Evolutionary conservation across 2,888 invertebrate genomes (phyloP).

Genomic region (Drosophila monieri): DNA sequence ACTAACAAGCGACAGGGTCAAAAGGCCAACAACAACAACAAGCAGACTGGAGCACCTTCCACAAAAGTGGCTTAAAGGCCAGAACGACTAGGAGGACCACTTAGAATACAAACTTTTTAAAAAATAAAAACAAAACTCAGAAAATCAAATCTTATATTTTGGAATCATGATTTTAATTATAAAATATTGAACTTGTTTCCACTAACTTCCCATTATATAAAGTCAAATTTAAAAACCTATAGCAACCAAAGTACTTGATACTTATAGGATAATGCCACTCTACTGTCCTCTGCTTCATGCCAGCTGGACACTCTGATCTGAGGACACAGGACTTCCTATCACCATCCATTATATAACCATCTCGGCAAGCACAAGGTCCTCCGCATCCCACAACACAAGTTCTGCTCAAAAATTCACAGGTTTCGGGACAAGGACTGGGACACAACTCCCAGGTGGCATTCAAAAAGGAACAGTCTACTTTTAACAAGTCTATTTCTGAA

Average conservation of each 20-base stretch:
- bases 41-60: conserved; percentile 10
- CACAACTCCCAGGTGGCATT: conserved; percentile 13
- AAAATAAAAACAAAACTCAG: not conserved
- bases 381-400: conserved; percentile 7
- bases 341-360: conserved; percentile 22
- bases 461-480: conserved; percentile 1
- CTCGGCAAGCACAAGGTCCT: conserved; percentile 19
- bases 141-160: not conserved
- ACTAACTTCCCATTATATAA: not conserved
- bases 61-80: conserved; percentile 11
- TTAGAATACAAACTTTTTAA: not conserved
- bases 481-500: not conserved
- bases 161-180: not conserved
- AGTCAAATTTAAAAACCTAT: conserved; percentile 4
- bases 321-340: conserved; percentile 13
- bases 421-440: conserved; percentile 19
- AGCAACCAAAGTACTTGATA: conserved; percentile 16
- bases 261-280: not conserved
- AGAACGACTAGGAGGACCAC: not conserved
- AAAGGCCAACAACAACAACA: not conserved
- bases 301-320: conserved; percentile 4
- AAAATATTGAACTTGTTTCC: not conserved
- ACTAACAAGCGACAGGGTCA: conserved; percentile 10
- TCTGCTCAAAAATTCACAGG: conserved; percentile 11
- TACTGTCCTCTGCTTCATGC: not conserved